Evolutionary conservation across 2,113 vertebrate species (phyloP), one percentile per base, ranked within the genome.

Genomic region (Nothoprocta pentlandii): DNA sequence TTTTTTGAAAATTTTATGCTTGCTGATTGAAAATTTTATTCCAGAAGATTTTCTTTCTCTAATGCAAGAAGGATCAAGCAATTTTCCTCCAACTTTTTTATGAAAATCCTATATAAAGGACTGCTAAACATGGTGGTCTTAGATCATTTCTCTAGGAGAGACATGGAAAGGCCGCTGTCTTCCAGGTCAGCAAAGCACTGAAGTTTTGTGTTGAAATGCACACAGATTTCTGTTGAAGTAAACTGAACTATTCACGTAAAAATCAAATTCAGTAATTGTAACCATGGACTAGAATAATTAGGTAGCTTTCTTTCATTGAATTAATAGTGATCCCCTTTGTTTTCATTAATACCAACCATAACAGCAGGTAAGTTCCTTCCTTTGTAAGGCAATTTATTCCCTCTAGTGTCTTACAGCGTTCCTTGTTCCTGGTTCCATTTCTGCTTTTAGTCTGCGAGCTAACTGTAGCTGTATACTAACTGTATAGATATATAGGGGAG

Each of bases 341-440:
- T 95, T 86, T 90, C n/a, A 12, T 76, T 76, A 79, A 16, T 19
- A 13, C n/a, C 79, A 58, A 41, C 34, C 39, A 28, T n/a, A 67
- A 34, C 47, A 76, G 32, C 25, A 75, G 66, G 59, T 64, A 81
- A 78, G 80, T 81, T 5, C 51, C 28, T 71, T 89, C 56, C n/a
- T 91, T 94, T 91, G 47, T 73, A 64, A 89, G 51, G 39, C 53
- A 80, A 36, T 61, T 78, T 56, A 64, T 61, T 73, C 74, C 25
- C 39, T 86, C 25, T n/a, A 11, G 16, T 64, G 3, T 88, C 5
- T 44, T 75, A 34, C 41, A 64, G 36, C 13, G 14, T 56, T 63
- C 28, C 23, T 87, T 81, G 17, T 54, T 92, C 67, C 78, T 56
- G 16, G 70, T 87, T 79, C 53, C 28, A 80, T 75, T 94, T 94